Evolutionary conservation across 2,797 vertebrate species (phyloP).

Genomic region (Tolypeutes matacus): DNA sequence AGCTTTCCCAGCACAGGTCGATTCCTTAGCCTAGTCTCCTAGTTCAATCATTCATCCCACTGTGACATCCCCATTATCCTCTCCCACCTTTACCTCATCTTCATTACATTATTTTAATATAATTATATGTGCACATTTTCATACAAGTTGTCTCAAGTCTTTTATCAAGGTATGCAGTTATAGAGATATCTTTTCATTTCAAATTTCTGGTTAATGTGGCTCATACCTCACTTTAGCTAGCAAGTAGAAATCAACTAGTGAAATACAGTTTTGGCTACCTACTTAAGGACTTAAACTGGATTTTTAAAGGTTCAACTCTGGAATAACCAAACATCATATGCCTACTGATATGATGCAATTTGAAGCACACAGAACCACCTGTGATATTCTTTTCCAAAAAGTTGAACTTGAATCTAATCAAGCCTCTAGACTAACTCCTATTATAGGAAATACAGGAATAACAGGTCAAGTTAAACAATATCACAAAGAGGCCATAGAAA

Average conservation of each 20-base stretch:
- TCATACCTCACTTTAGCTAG: not conserved
- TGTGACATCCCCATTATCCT: not conserved
- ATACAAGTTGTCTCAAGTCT: not conserved
- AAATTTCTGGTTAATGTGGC: not conserved
- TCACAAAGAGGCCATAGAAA: not conserved
- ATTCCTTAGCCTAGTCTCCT: not conserved
- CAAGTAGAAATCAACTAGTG: not conserved
- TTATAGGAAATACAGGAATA: not conserved
- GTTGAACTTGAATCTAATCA: not conserved
- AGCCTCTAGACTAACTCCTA: not conserved
- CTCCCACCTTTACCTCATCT: fast-evolving
- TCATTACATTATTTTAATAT: not conserved
- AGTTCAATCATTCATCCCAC: not conserved
- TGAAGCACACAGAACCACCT: not conserved
- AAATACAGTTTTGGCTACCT: not conserved
- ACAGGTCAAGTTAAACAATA: not conserved
- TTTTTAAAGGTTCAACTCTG: not conserved
- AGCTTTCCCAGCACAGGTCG: not conserved
- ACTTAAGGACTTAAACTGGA: not conserved
- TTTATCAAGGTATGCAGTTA: not conserved
- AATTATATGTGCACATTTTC: not conserved
- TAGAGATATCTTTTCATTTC: not conserved
- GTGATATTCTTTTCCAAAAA: not conserved
- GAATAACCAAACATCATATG: not conserved
- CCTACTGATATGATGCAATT: not conserved